These are phyloP conservation scores for Rhagonycha fulva DNA, from an alignment of 2,888 invertebrate genomes.

Conservation along the genomic window DNA sequence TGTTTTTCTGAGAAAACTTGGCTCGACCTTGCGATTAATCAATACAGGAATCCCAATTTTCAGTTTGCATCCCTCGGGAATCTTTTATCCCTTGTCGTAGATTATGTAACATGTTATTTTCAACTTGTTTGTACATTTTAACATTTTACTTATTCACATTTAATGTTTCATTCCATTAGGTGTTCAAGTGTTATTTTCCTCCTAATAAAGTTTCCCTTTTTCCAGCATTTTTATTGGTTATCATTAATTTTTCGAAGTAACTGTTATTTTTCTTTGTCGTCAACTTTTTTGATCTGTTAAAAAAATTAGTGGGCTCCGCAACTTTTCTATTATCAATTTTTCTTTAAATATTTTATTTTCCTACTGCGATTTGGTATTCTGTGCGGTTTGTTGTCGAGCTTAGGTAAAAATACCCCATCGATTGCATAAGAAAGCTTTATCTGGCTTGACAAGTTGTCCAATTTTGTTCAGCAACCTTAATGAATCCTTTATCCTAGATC, in stretches of 20 bases:
- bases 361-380: not conserved
- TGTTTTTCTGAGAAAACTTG: not conserved
- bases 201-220: not conserved
- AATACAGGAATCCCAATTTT: not conserved
- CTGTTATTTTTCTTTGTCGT: not conserved
- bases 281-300: not conserved
- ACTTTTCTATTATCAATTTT: not conserved
- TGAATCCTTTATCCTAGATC: not conserved
- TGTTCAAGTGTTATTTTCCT: not conserved
- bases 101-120: not conserved
- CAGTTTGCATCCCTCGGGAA: not conserved
- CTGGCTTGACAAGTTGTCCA: not conserved
- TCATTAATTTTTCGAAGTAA: not conserved
- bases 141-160: not conserved
- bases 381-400: not conserved
- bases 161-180: not conserved
- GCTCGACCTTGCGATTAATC: not conserved
- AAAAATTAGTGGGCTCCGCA: not conserved
- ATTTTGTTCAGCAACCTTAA: not conserved
- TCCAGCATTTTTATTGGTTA: not conserved
- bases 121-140: not conserved
- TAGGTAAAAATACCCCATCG: not conserved
- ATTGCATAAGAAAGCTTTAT: not conserved
- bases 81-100: not conserved
- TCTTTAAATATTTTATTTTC: too few species aligned